Conservation (phyloP, 2,888 invertebrate genomes). For the Lasius platythorax region DNA sequence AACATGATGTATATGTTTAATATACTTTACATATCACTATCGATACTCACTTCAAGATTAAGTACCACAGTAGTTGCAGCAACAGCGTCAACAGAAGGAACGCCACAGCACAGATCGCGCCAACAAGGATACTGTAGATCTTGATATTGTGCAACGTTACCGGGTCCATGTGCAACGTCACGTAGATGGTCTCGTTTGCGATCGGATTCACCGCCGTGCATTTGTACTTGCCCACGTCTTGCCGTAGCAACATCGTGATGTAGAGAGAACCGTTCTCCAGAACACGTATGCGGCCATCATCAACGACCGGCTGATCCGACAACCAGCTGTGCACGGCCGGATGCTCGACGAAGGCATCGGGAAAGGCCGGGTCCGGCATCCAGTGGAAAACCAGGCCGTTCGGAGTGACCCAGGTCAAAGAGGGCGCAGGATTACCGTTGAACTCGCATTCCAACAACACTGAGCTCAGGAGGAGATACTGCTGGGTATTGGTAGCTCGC, state of each 20-base stretch:
- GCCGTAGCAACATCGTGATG: slow-evolving; percentile 90
- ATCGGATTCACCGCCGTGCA: slow-evolving; percentile 95
- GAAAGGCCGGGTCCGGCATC: slow-evolving; percentile 91
- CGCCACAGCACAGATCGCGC: slow-evolving; percentile 92
- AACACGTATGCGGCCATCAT: slow-evolving; percentile 88
- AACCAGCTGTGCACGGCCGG: slow-evolving; percentile 88
- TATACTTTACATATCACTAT: not conserved
- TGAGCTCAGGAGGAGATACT: slow-evolving; percentile 88
- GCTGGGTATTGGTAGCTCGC: slow-evolving; percentile 88
- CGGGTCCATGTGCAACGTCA: slow-evolving; percentile 94
- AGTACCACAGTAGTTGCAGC: slow-evolving; percentile 91
- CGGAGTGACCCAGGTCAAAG: slow-evolving; percentile 95
- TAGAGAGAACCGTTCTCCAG: slow-evolving; percentile 93
- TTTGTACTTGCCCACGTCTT: slow-evolving; percentile 94
- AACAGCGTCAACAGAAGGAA: slow-evolving; percentile 94
- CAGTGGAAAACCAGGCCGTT: slow-evolving; percentile 91
- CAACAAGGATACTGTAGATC: slow-evolving; percentile 94
- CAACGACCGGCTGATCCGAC: slow-evolving; percentile 74
- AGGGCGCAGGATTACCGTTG: slow-evolving; percentile 92
- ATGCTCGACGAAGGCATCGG: slow-evolving; percentile 90
- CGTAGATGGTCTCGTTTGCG: slow-evolving; percentile 92
- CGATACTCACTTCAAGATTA: slow-evolving; percentile 90
- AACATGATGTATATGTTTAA: not conserved
- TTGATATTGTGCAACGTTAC: slow-evolving; percentile 94
- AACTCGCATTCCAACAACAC: slow-evolving; percentile 93